Percentiles rank a stretch among this genome's conserved stretches.
These are phyloP conservation scores for Tanytarsus gracilentus DNA, from an alignment of 2,888 invertebrate species.

Conservation along the genomic window DNA sequence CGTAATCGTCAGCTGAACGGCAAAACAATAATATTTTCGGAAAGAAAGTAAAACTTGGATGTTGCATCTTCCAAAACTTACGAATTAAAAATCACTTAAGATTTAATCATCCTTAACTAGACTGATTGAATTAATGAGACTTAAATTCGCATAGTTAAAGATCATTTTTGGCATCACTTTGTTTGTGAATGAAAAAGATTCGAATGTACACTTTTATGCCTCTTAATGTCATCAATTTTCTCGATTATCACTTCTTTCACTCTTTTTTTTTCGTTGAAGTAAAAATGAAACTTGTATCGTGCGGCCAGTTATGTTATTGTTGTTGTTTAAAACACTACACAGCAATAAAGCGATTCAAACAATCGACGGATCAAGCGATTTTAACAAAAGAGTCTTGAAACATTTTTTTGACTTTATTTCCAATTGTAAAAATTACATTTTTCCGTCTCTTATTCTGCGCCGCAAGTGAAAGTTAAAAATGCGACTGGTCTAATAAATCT, in stretches of 20 bases:
- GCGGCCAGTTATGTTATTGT: background rate
- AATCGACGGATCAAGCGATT: slow-evolving; percentile 22
- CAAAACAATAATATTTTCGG: too few species aligned
- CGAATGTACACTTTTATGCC: background rate
- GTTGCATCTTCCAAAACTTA: too few species aligned
- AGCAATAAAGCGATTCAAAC: slow-evolving; percentile 1
- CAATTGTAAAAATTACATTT: background rate
- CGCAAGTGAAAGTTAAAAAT: slow-evolving; percentile 24
- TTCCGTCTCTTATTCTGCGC: background rate
- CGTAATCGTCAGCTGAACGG: too few species aligned
- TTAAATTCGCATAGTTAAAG: too few species aligned
- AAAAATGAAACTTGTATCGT: background rate
- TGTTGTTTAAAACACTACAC: background rate
- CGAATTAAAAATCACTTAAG: too few species aligned
- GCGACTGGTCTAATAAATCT: slow-evolving; percentile 9
- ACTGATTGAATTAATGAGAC: too few species aligned
- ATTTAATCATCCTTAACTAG: too few species aligned
- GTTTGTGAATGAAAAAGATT: background rate
- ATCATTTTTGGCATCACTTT: too few species aligned
- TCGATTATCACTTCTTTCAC: background rate
- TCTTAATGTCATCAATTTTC: slow-evolving; percentile 11
- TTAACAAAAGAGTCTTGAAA: slow-evolving; percentile 4
- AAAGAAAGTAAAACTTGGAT: too few species aligned
- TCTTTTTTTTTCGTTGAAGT: background rate
- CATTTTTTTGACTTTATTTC: background rate